Base-by-base conservation (phyloP, 2,797 vertebrate genomes). In the Falco berigora region DNA sequence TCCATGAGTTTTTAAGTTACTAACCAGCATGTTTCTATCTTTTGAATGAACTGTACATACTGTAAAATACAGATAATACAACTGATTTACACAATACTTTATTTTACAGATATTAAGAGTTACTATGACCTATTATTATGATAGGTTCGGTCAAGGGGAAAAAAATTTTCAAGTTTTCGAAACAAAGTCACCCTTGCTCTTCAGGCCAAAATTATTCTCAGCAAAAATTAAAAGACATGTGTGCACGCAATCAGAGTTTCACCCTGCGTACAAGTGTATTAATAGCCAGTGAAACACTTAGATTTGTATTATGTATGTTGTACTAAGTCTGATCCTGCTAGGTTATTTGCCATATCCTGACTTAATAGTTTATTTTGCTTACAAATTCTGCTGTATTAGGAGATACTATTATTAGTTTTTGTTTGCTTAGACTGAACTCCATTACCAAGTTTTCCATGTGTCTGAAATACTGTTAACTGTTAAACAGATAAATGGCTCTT, bases 401-500 rank as follows among this genome's bases (percentile, higher is more conserved):
- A 87, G 27, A 72, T 24, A 62, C 9, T 66, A 55, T 30, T 36
- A 84, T 50, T 5, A 32, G 3, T 8, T 58, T 91, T 84, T 32
- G 6, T 56, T 91, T 62, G 40, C 63, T 93, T 61, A 74, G 44
- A 46, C 18, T 82, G 59, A 95, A 82, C 20, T 85, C n/a, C 63
- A 32, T 66, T 34, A 62, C 9, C 55, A 76, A 63, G 55, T 53
- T 88, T 82, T 69, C 47, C 8, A 0, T 24, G 25, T 38, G 91
- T 87, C 59, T 85, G 47, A 96, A 93, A 92, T 28, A 79, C 16
- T 2, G 3, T 56, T 74, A 88, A 83, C 22, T n/a, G 62, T 77
- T 90, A 67, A 61, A 93, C n/a, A 86, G 55, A 88, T 67, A 84
- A 90, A 95, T 10, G 38, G 34, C 36, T 86, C 64, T 96, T 91